A percentile compares a stretch with the other conserved stretches of the same genome.
Conservation (phyloP, 1,140 invertebrate species). For the Drosophila serrata region DNA sequence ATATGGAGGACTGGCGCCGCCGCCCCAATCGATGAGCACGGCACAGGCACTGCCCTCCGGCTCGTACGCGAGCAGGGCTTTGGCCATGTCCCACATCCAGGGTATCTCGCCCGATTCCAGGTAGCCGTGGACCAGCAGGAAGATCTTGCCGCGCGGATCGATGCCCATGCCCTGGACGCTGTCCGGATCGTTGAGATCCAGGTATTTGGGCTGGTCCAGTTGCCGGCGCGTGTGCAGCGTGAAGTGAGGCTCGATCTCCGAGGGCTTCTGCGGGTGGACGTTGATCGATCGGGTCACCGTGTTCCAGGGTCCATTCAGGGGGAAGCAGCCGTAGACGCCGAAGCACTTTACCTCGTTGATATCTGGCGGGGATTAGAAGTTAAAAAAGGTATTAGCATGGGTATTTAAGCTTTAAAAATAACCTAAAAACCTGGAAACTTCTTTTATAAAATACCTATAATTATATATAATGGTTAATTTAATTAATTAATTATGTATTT, state of each 20-base stretch:
- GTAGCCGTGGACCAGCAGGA: constrained; percentile 94
- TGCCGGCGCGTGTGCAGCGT: constrained; percentile 87
- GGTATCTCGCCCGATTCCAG: constrained; percentile 91
- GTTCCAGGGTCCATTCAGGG: constrained; percentile 92
- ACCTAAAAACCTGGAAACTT: neutral
- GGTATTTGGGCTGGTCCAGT: constrained; percentile 86
- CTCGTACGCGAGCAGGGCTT: constrained; percentile 89
- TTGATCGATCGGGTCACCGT: constrained; percentile 91
- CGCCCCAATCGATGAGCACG: constrained; percentile 93
- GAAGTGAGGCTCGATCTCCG: constrained; percentile 87
- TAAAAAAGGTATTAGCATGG: neutral
- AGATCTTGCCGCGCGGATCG: constrained; percentile 88
- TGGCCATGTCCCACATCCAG: constrained; percentile 87
- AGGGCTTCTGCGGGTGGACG: constrained; percentile 89
- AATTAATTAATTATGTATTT: neutral
- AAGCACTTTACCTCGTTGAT: constrained; percentile 88
- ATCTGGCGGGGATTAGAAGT: constrained; percentile 67
- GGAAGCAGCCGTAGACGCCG: constrained; percentile 93
- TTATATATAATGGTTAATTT: neutral
- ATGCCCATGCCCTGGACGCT: constrained; percentile 88
- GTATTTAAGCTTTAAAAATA: neutral
- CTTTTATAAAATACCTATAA: neutral
- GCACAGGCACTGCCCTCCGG: constrained; percentile 90
- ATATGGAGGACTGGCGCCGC: constrained; percentile 94
- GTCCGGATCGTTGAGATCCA: constrained; percentile 88